Evolutionary conservation across 1,140 invertebrate genomes (phyloP).

Genomic region (Harpegnathos saltator): DNA sequence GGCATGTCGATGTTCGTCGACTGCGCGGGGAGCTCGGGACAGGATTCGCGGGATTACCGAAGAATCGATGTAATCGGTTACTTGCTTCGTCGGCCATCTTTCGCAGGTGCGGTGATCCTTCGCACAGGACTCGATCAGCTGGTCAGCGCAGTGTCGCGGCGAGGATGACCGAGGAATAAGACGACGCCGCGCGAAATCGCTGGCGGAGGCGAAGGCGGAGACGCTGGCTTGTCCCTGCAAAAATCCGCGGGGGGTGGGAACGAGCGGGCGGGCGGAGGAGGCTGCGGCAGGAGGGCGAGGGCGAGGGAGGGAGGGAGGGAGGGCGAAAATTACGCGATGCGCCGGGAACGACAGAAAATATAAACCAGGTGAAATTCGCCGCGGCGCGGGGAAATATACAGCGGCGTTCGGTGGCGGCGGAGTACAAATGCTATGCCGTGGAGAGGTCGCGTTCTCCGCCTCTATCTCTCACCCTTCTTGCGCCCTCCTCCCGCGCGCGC

Average conservation of each 20-base stretch:
- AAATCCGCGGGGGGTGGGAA: constrained; percentile 59
- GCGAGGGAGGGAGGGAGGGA: neutral
- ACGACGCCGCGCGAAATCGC: too few relatives aligned
- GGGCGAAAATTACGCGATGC: constrained; percentile 71
- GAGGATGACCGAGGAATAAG: too few relatives aligned
- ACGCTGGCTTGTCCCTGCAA: constrained; percentile 67
- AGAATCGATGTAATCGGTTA: too few relatives aligned
- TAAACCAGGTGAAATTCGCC: constrained; percentile 75
- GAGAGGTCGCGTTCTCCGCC: constrained; percentile 37
- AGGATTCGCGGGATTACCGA: too few relatives aligned
- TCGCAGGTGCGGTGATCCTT: too few relatives aligned
- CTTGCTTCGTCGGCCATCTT: too few relatives aligned
- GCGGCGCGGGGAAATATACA: constrained; percentile 64
- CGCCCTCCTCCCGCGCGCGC: constrained; percentile 13
- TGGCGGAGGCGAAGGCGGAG: too few relatives aligned
- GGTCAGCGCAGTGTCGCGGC: too few relatives aligned
- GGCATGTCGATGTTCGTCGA: too few relatives aligned
- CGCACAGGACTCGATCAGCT: too few relatives aligned
- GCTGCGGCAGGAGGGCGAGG: neutral
- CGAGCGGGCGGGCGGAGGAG: neutral
- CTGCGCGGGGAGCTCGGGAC: too few relatives aligned
- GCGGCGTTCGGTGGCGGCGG: constrained; percentile 61
- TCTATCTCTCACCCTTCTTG: constrained; percentile 49
- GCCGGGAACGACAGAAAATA: constrained; percentile 75
- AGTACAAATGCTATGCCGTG: constrained; percentile 61